Evolutionary conservation across 53 echinoderm and acorn worm genomes (phyloP).

Genomic region (Holothuria scabra): DNA sequence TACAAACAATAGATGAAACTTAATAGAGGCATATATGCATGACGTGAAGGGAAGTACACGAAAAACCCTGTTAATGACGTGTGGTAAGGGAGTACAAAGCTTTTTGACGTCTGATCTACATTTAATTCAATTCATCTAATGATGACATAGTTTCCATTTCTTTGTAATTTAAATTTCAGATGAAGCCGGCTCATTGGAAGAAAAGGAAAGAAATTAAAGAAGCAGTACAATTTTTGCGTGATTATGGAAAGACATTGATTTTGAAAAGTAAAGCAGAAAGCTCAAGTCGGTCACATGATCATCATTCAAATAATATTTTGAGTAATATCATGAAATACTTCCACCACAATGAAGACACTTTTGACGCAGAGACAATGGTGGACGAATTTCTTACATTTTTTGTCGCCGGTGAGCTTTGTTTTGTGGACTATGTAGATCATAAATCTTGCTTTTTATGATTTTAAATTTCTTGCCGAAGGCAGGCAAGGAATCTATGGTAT

Average conservation of each 20-base stretch:
- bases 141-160: too few relatives aligned
- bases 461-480: too few relatives aligned
- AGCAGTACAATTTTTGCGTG: constrained; percentile 9
- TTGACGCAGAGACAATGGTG: constrained; percentile 66
- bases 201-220: background rate
- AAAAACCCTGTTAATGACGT: too few relatives aligned
- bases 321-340: constrained; percentile 30
- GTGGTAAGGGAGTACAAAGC: too few relatives aligned
- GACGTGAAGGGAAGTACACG: too few relatives aligned
- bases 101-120: too few relatives aligned
- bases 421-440: background rate
- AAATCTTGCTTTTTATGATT: background rate
- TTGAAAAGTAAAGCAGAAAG: background rate
- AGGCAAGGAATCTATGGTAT: too few relatives aligned
- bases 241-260: constrained; percentile 8
- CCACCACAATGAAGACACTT: constrained; percentile 9
- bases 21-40: too few relatives aligned
- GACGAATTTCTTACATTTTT: constrained; percentile 75
- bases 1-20: too few relatives aligned
- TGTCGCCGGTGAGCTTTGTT: constrained; percentile 48
- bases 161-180: background rate
- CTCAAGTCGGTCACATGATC: background rate
- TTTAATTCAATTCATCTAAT: too few relatives aligned
- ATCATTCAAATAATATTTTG: constrained; percentile 57
- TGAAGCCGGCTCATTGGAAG: background rate